Evolutionary conservation across 1,140 invertebrate species (phyloP), one percentile per base, ranked within the genome.

Genomic region (Sweltsa coloradensis): DNA sequence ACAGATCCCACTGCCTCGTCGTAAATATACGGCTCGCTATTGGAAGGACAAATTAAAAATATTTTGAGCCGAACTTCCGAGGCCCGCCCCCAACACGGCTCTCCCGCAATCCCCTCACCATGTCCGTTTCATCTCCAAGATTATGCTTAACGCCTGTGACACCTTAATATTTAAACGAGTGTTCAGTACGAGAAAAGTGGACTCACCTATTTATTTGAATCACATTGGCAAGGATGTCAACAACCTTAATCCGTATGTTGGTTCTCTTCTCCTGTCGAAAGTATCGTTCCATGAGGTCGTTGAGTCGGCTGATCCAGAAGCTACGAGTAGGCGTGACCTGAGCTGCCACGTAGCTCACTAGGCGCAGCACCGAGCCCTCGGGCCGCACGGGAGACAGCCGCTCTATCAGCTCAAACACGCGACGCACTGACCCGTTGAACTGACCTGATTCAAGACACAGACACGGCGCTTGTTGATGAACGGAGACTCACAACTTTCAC

Each of bases 331-430:
- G 78, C 36, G 71, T 65, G 41, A 88, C 75, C 46, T 65, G 68
- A 37, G 70, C 64, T 9, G 76, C 70, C 46, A 77, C 72, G 55
- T 79, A 75, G 34, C 70, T 65, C 41, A 89, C 74, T 47, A 90
- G 65, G 51, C 74, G 72, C 41, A 80, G 67, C 43, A 87, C 74
- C 13, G 85, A 88, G 27, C 61, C 61, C 64, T 85, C 84, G 19
- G 82, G 77, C 37, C 87, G 71, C 34, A 75, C 68, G 53, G 78
- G 68, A 1, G 80, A 78, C 64, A 85, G 88, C 49, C 72, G 71
- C 63, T 90, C 85, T 41, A 92, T 72, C 2, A 92, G 70, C 52
- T 78, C 74, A 55, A 85, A 89, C 59, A 91, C 81, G 47, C 73
- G 73, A 48, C 78, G 73, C 3, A 73, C 58, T 57, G 76, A 78